Base-by-base conservation (phyloP, 2,113 vertebrate genomes). In the Tenrec ecaudatus region DNA sequence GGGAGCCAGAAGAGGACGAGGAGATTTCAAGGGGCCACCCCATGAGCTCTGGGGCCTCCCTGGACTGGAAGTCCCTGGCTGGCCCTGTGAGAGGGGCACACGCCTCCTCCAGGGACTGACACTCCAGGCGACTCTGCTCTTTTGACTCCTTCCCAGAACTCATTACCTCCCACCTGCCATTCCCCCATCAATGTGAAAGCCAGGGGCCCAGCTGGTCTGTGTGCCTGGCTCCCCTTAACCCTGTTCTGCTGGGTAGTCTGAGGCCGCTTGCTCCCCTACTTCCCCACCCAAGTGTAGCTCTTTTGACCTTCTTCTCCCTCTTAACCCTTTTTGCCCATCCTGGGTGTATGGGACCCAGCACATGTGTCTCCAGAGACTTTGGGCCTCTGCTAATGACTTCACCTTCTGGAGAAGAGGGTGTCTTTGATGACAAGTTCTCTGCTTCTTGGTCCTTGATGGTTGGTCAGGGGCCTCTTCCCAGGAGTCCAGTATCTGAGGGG, bases 181-280 rank as follows among this genome's bases (percentile, higher is more conserved):
- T 92, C 76, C 83, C 93, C 95, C 92, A 81, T 95, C 93, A 97
- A 96, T 97, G 96, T 97, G 96, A 97, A 97, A 94, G 88, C 85
- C 79, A 36, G 25, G 82, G 93, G 88, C 93, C 94, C 92, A 91
- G 96, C 95, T 33, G 95, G 96, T 53, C 95, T 96, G 96, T 6
- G 15, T 8, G 22, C 82, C 89, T 25, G 0, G 36, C 64, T 90
- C 64, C 57, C 86, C 60, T 6, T 43, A 78, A 79, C 29, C 87
- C 66, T 60, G 9, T 84, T 95, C 86, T 81, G 2, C 40, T 6
- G 10, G 73, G 73, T 29, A 82, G 33, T 64, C 77, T 6, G 29
- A 68, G 47, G 47, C 40, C 47, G 25, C 14, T 68, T 17, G 15
- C 75, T 69, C 78, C 40, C 7, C 84, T 33, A 68, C 64, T 81